Evolutionary conservation across 1,140 invertebrate genomes (phyloP).

Genomic region (Solenopsis fugax): DNA sequence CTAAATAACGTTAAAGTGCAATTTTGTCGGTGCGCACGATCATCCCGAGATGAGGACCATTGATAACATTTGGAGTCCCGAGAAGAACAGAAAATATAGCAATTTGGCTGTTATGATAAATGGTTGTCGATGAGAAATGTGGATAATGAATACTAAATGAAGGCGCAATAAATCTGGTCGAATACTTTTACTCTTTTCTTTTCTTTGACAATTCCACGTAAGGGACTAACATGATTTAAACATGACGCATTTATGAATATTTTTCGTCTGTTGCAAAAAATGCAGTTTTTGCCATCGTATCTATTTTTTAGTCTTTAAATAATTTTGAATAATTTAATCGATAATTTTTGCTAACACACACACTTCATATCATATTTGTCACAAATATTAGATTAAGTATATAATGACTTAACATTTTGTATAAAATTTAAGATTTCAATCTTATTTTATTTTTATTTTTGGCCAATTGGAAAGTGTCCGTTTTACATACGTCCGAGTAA

Average conservation of each 20-base stretch:
- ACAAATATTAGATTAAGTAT: conserved; percentile 7
- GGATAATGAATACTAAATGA: not conserved
- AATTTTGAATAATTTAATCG: no score
- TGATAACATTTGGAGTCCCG: not conserved
- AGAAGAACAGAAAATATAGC: not conserved
- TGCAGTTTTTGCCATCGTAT: not conserved
- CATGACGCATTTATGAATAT: not conserved
- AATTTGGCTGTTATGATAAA: not conserved
- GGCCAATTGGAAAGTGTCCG: not conserved
- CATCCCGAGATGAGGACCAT: not conserved
- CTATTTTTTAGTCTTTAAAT: not conserved
- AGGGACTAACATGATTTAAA: not conserved
- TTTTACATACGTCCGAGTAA: not conserved
- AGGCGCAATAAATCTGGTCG: not conserved
- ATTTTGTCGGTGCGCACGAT: not conserved
- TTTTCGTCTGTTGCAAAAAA: conserved; percentile 7
- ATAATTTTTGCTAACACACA: not conserved
- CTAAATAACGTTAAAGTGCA: conserved; percentile 15
- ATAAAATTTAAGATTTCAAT: not conserved
- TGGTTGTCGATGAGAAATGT: conserved; percentile 1
- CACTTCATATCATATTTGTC: not conserved
- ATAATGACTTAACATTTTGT: not conserved
- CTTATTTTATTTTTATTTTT: not conserved
- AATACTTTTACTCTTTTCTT: not conserved
- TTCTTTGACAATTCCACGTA: not conserved